Evolutionary conservation across 2,113 vertebrate species (phyloP), one percentile per base, ranked within the genome.

Genomic region (Muntiacus reevesi): DNA sequence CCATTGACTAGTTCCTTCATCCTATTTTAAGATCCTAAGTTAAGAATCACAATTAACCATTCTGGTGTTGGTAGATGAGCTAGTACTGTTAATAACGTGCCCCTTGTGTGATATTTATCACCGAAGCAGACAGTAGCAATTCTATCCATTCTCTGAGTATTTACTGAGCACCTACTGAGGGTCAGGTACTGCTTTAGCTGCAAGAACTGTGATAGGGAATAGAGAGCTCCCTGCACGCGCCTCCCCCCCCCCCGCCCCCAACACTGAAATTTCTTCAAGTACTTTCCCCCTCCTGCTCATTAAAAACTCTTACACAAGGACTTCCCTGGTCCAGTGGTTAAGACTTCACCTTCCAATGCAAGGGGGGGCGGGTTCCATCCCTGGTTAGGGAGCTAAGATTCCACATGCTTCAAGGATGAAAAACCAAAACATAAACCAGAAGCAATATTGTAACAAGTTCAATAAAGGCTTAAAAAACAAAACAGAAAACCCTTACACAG

Each of bases 101-200:
- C 86, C 40, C 0, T 54, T 15, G n/a, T 11, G 3, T 33, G 47
- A 5, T 7, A 5, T 13, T 43, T 47, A 25, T 60, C 91, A 36
- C 3, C 0, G 1, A 57, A 36, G 64, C 8, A 14, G 50, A 8
- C 14, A 14, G 36, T 6, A 28, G 15, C 19, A 9, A 27, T 15
- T 33, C 33, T 2, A 7, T 55, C 47, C 62, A 13, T 23, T 52
- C 59, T 87, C 79, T 64, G 23, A 60, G 36, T 54, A 19, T 43
- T 50, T 27, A 19, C 36, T 67, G 54, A 93, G 91, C 8, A n/a
- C 47, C 64, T 71, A 1, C 82, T 27, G 5, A 2, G 28, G 11
- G 28, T 6, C 54, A 60, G 90, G 10, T 14, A 1, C 60, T 27
- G 33, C 67, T 50, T 16, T 15, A 23, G 13, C n/a, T 36, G 43